Percentiles rank a stretch among this genome's conserved stretches.
These are phyloP conservation scores for Clarias macrocephalus DNA, from an alignment of 2,113 vertebrate genomes.

Conservation along the genomic window DNA sequence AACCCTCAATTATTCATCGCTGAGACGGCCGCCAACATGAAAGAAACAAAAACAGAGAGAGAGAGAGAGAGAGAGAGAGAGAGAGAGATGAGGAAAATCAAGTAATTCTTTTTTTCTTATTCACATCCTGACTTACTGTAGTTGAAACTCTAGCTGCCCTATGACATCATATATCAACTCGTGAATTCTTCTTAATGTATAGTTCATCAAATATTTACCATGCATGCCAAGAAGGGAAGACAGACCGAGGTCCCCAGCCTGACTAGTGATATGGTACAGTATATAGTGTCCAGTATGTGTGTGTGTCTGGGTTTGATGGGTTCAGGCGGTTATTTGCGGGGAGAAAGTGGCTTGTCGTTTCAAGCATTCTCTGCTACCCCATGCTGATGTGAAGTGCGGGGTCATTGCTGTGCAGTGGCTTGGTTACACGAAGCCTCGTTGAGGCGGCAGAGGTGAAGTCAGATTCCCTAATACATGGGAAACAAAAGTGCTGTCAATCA, in stretches of 20 bases:
- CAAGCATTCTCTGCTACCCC: slow-evolving; percentile 42
- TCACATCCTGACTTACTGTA: slow-evolving; percentile 54
- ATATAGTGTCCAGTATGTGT: slow-evolving; percentile 24
- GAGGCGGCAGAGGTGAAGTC: slow-evolving; percentile 71
- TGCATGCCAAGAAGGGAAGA: slow-evolving; percentile 16
- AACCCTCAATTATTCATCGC: slow-evolving; percentile 72
- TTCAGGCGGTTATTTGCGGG: slow-evolving; percentile 8
- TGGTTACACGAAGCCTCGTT: slow-evolving; percentile 68
- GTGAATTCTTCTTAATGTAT: slow-evolving; percentile 73
- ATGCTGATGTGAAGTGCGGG: slow-evolving; percentile 50
- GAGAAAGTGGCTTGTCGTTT: slow-evolving; percentile 45
- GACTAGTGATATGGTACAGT: slow-evolving; percentile 44
- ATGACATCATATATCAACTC: slow-evolving; percentile 61
- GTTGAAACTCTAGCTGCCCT: slow-evolving; percentile 69
- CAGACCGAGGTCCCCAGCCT: slow-evolving; percentile 42
- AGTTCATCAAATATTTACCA: slow-evolving; percentile 73
- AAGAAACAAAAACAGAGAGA: slow-evolving; percentile 51
- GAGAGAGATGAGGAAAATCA: slow-evolving; percentile 61
- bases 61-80: slow-evolving; percentile 36
- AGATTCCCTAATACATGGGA: slow-evolving; percentile 76
- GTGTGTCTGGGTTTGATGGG: slow-evolving; percentile 19
- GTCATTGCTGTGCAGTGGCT: slow-evolving; percentile 62
- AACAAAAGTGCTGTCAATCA: slow-evolving; percentile 77
- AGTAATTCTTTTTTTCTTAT: slow-evolving; percentile 56
- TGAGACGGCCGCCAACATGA: slow-evolving; percentile 4